Conservation (phyloP, 1,140 invertebrate species). For the Penaeus chinensis region DNA sequence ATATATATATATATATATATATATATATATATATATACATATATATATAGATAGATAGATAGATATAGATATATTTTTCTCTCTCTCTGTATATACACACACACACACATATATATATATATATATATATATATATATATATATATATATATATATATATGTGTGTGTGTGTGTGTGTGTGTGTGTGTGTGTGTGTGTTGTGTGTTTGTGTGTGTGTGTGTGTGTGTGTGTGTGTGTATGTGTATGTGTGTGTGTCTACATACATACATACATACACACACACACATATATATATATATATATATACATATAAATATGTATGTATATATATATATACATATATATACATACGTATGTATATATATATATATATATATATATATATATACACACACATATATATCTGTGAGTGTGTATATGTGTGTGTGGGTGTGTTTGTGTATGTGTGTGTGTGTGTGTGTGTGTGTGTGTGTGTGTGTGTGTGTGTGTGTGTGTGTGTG, state of each 20-base stretch:
- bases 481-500: not conserved
- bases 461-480: not conserved
- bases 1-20: not conserved
- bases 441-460: not conserved
- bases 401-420: too few species aligned
- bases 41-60: not conserved
- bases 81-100: not conserved
- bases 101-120: constrained; percentile 1
- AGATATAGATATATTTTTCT: not conserved
- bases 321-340: not conserved
- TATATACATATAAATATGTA: constrained; percentile 8
- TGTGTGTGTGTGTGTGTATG: too few species aligned
- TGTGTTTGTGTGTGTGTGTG: too few species aligned
- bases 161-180: not conserved
- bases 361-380: not conserved
- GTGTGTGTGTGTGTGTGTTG: not conserved
- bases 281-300: constrained; percentile 15
- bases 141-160: not conserved
- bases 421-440: not conserved
- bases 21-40: constrained; percentile 15
- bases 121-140: too few species aligned
- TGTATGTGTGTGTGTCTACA: too few species aligned
- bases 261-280: constrained; percentile 4
- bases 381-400: not conserved
- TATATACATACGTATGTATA: not conserved